Base-by-base conservation (phyloP, 2,113 vertebrate genomes). In the Thalassoma bifasciatum region DNA sequence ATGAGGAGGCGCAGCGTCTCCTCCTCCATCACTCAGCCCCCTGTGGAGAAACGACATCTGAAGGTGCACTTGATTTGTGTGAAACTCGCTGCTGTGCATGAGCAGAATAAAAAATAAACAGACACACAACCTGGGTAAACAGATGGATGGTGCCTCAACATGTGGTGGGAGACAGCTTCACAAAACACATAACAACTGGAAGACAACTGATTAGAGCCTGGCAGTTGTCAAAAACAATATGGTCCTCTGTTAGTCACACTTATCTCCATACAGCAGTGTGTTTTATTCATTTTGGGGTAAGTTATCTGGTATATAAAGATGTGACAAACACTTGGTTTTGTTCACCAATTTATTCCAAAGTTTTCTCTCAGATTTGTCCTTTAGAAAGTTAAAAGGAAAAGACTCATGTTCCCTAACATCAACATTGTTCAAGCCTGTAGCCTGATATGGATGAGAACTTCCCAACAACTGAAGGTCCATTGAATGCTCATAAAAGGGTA, bases 61-160 rank as follows among this genome's bases (percentile, higher is more conserved):
- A 92, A 89, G 89, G 89, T 82, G 85, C 67, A 77, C 84, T 88
- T 90, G 92, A 92, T 94, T 90, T 92, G 89, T 91, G 87, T 67
- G 81, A 88, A 89, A 89, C 78, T 53, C 47, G 34, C 71, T 44
- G n/a, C 74, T 8, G 77, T 73, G 82, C 86, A 85, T 91, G 90
- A 88, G 89, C 76, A n/a, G 85, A 92, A 89, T 91, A 58, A 74
- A 87, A 83, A 86, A 83, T 56, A 86, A 86, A 91, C 77, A 83
- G 54, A 68, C 57, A 13, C 69, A 77, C 69, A 77, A 81, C 57
- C 71, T 66, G 77, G 67, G 75, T 68, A 85, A 86, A 91, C 85
- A 89, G 86, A 89, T 85, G 84, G 82, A 75, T 72, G 0, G 70
- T 56, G 47, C 59, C 67, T 75, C 53, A 74, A 78, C 78, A 75